Percentiles rank a stretch among this genome's conserved stretches.
phyloP scores from a whole-genome alignment of 2,888 invertebrate genomes.

The Pemphredon lugubris region DNA sequence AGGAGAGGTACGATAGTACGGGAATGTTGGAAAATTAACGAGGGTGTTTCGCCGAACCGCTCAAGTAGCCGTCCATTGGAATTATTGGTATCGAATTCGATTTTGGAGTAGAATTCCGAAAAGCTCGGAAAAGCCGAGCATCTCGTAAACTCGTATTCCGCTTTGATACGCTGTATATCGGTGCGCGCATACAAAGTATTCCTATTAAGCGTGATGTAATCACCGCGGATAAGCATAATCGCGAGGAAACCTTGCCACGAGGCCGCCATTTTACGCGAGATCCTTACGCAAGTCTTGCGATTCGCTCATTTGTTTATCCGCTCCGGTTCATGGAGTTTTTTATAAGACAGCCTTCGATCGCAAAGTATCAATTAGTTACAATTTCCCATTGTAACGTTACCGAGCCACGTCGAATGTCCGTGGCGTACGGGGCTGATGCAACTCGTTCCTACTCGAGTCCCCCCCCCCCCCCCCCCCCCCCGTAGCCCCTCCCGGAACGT shows the following conservation, averaged over 20 bases:
- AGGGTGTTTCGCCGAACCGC: neutral
- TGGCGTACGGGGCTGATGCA: no score
- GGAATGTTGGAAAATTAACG: neutral
- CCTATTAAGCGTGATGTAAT: conserved; percentile 51
- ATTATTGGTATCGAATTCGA: no score
- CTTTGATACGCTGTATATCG: conserved; percentile 5
- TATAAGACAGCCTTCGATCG: neutral
- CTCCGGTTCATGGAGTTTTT: conserved; percentile 9
- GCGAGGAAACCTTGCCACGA: conserved; percentile 51
- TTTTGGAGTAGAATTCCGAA: no score
- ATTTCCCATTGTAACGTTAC: neutral
- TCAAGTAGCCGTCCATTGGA: no score
- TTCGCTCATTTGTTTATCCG: conserved; percentile 42
- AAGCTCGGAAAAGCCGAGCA: no score
- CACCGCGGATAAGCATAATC: conserved; percentile 50
- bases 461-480: no score
- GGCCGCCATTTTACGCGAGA: conserved; percentile 46
- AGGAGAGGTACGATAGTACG: no score
- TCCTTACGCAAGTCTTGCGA: conserved; percentile 57
- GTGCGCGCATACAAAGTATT: conserved; percentile 28
- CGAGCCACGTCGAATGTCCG: neutral
- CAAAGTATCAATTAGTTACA: neutral
- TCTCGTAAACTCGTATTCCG: no score
- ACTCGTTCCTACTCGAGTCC: no score
- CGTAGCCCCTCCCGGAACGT: no score